These are phyloP conservation scores for Aptenodytes forsteri DNA, from an alignment of 2,113 vertebrate genomes.

Conservation along the genomic window DNA sequence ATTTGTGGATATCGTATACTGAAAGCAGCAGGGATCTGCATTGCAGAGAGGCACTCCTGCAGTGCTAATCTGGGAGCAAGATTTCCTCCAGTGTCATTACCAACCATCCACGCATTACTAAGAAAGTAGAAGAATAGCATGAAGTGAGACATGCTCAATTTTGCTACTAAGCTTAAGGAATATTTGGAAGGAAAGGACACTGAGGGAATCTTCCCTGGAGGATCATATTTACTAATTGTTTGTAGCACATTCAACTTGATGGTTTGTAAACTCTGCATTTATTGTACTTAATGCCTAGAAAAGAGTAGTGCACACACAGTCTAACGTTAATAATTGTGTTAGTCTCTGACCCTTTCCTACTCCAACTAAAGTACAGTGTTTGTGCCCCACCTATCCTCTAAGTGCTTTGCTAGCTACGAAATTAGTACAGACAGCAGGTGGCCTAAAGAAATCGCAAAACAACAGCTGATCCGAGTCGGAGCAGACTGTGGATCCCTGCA, in stretches of 20 bases:
- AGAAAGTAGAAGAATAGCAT: conserved; percentile 11
- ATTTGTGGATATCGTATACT: background rate
- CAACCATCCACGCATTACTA: conserved; percentile 18
- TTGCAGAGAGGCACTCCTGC: conserved; percentile 55
- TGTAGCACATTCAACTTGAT: conserved; percentile 19
- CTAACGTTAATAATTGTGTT: conserved; percentile 25
- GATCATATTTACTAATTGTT: conserved; percentile 25
- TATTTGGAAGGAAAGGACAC: background rate
- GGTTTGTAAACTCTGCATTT: conserved; percentile 36
- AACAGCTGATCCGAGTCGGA: conserved; percentile 64
- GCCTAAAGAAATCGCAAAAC: conserved; percentile 70
- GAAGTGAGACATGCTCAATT: background rate
- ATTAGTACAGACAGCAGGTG: conserved; percentile 74
- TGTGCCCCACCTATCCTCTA: conserved; percentile 39
- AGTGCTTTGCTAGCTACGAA: conserved; percentile 46
- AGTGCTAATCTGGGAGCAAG: conserved; percentile 49
- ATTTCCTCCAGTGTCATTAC: conserved; percentile 49
- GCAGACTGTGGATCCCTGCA: conserved; percentile 47
- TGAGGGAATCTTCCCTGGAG: background rate
- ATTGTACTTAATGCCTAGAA: conserved; percentile 45
- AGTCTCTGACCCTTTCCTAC: background rate
- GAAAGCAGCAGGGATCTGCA: conserved; percentile 56
- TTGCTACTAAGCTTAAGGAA: background rate
- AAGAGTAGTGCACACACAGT: background rate
- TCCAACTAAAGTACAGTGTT: background rate